Conservation (phyloP, 2,888 invertebrate genomes). For the Diachrysia chrysitis region DNA sequence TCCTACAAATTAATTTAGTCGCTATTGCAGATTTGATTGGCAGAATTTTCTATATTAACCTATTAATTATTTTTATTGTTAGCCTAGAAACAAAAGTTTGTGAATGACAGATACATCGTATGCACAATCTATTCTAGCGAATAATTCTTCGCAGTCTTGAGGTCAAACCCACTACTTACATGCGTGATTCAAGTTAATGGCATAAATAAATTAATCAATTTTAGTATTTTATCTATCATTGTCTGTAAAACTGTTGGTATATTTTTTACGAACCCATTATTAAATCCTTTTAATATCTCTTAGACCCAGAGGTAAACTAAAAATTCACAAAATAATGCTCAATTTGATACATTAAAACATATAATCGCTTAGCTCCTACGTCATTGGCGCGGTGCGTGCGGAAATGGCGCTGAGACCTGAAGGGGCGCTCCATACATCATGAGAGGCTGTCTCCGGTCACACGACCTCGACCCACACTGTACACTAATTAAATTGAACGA, state of each 20-base stretch:
- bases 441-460: constrained; percentile 45
- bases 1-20: constrained; percentile 60
- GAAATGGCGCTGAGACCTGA: constrained; percentile 65
- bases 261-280: too few relatives aligned
- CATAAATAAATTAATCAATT: too few relatives aligned
- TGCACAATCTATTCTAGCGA: not conserved
- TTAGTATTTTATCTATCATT: too few relatives aligned
- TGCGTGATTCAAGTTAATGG: too few relatives aligned
- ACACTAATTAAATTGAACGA: constrained; percentile 43
- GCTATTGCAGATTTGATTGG: constrained; percentile 51
- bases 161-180: not conserved
- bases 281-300: too few relatives aligned
- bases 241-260: not conserved
- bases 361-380: constrained; percentile 20
- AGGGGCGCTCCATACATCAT: constrained; percentile 70
- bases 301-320: not conserved
- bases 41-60: constrained; percentile 41
- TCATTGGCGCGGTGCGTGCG: constrained; percentile 52
- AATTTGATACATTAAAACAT: too few relatives aligned
- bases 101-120: not conserved
- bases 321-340: too few relatives aligned
- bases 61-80: constrained; percentile 33
- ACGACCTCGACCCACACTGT: constrained; percentile 32
- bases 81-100: constrained; percentile 18
- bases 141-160: too few relatives aligned